phyloP scores from a whole-genome alignment of 2,113 vertebrate genomes.

The Aleadryas rufinucha region DNA sequence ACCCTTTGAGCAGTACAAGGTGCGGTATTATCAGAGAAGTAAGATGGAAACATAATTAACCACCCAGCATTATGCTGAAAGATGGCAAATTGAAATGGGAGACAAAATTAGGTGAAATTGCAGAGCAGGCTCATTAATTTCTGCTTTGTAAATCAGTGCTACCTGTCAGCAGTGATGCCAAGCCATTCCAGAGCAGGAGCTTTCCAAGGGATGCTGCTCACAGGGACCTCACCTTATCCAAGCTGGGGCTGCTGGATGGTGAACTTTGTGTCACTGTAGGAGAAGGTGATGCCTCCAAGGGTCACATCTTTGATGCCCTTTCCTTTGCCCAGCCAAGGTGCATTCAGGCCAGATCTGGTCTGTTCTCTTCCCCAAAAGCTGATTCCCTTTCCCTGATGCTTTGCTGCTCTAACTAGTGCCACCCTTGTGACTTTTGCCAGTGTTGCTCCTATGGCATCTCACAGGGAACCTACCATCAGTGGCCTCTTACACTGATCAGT shows the following conservation, averaged over 20 bases:
- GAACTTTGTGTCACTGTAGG: accelerated
- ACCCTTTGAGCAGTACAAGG: slow-evolving; percentile 30
- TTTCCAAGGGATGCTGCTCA: neutral
- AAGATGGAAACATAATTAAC: slow-evolving; percentile 62
- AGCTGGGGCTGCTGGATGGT: accelerated
- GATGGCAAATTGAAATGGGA: slow-evolving; percentile 46
- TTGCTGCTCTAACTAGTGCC: neutral
- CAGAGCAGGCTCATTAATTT: slow-evolving; percentile 21
- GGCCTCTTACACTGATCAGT: neutral
- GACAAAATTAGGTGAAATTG: slow-evolving; percentile 52
- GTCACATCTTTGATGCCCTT: neutral
- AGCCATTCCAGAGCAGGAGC: neutral
- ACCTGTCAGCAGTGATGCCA: neutral
- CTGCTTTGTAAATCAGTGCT: slow-evolving; percentile 11
- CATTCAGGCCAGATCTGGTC: neutral
- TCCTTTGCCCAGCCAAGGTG: accelerated
- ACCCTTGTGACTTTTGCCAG: neutral
- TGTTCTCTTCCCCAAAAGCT: neutral
- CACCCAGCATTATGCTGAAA: slow-evolving; percentile 3
- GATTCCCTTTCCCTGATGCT: neutral
- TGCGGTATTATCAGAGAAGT: slow-evolving; percentile 32
- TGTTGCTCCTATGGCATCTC: accelerated
- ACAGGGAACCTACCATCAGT: accelerated
- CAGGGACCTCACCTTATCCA: accelerated
- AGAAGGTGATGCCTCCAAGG: neutral